Base-by-base conservation (phyloP, 2,888 invertebrate genomes). In the Cataglyphis altisquamis region DNA sequence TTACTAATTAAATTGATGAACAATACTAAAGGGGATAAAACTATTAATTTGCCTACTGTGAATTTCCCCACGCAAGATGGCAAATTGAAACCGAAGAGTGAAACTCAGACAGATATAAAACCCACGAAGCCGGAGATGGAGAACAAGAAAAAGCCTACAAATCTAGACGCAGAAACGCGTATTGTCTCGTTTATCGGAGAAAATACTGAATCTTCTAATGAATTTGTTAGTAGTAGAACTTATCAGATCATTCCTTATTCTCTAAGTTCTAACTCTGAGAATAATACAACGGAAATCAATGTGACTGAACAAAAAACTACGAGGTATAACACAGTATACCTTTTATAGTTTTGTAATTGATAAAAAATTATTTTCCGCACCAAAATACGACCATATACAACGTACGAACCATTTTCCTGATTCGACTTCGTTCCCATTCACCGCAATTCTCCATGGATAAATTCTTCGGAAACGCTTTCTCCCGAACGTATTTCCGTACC, bases 21-120 rank as follows among this genome's bases (percentile, higher is more conserved):
- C 87, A 96, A 97, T 93, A 97, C 96, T 87, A 97, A 97, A 92
- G 96, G 96, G 85, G 96, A 97, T 89, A 96, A 96, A 84, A 95
- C 89, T 12, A 93, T 96, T 89, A 94, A 96, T 72, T 95, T 98
- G 89, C 97, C 98, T 10, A 96, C 96, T 84, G 97, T 98, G 86
- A 95, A 96, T 92, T 97, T 98, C 94, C 98, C 98, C 15, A 98
- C 98, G 0, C 95, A 96, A 90, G 97, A 97, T 94, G 98, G 98
- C 94, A 96, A 95, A 90, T 86, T 93, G 18, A 92, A 93, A 66
- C 91, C 89, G 32, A 94, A 92, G 66, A 64, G 91, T 3, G 94
- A 94, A 63, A 89, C 70, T 64, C 73, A 88, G 18, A 74, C 86
- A 18, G 93, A 94, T 4, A 67, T 2, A 87, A 93, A 91, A 86